Percentiles rank a stretch among this genome's conserved stretches.
phyloP scores from a whole-genome alignment of 2,797 vertebrate species.

The Steatocranus sp. region DNA sequence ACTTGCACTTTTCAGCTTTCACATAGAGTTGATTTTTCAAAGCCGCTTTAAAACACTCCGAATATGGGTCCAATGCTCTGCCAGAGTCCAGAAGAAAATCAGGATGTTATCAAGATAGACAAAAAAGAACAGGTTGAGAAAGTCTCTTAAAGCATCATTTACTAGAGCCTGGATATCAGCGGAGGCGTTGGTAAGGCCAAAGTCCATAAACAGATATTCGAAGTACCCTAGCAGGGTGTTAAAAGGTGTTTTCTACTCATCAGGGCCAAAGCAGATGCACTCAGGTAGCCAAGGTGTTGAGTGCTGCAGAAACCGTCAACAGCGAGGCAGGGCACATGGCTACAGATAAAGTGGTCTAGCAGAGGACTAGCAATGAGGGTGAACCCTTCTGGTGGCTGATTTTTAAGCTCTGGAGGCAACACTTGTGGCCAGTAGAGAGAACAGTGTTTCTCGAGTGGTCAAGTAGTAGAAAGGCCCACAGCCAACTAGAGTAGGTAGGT shows the following conservation, averaged over 20 bases:
- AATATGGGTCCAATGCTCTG: background rate
- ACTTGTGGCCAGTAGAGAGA: background rate
- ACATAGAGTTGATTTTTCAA: background rate
- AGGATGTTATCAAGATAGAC: background rate
- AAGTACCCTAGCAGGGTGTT: background rate
- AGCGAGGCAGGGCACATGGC: background rate
- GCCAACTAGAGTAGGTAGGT: background rate
- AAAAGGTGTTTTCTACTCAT: background rate
- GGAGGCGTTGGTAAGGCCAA: background rate
- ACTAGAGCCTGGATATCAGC: background rate
- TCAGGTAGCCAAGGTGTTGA: background rate
- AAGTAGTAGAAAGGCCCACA: background rate
- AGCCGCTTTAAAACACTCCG: background rate
- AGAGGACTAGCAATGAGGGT: background rate
- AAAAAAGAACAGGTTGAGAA: background rate
- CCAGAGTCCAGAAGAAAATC: background rate
- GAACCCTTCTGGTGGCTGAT: background rate
- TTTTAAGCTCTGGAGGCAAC: background rate
- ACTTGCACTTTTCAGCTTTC: background rate
- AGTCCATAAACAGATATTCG: background rate
- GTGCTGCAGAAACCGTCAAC: slow-evolving; percentile 57
- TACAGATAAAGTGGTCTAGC: background rate
- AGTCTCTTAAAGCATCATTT: background rate
- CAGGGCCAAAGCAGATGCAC: background rate
- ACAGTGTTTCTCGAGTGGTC: background rate